Evolutionary conservation across 2,888 invertebrate species (phyloP).

Genomic region (Eustalomyia histrio): DNA sequence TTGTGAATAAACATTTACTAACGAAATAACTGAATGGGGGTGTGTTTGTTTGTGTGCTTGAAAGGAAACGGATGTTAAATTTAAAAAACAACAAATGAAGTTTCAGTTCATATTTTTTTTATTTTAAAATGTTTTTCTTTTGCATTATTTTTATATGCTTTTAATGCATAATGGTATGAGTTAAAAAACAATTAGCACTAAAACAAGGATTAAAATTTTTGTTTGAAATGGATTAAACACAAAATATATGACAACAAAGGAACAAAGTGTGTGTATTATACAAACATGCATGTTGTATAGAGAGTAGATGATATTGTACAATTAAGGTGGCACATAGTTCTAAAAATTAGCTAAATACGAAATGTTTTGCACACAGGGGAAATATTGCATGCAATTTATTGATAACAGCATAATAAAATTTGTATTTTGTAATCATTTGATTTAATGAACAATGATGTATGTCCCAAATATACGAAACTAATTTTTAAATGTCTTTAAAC

Average conservation of each 20-base stretch:
- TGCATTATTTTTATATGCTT: neutral
- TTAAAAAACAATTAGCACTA: constrained; percentile 54
- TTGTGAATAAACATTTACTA: neutral
- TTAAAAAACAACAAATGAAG: constrained; percentile 15
- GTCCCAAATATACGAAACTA: too few relatives aligned
- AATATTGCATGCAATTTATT: too few relatives aligned
- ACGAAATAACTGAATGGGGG: constrained; percentile 1
- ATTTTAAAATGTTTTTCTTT: constrained; percentile 12
- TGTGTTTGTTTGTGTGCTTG: constrained; percentile 15
- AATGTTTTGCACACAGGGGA: too few relatives aligned
- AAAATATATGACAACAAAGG: constrained; percentile 66
- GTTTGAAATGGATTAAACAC: constrained; percentile 67
- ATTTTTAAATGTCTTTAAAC: too few relatives aligned
- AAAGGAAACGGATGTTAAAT: constrained; percentile 14
- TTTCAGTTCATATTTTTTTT: constrained; percentile 35
- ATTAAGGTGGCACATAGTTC: constrained; percentile 54
- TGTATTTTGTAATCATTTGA: too few relatives aligned
- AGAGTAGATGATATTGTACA: constrained; percentile 45
- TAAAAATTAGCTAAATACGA: too few relatives aligned
- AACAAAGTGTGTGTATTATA: constrained; percentile 63
- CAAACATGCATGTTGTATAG: constrained; percentile 64
- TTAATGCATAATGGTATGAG: constrained; percentile 45
- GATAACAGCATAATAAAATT: too few relatives aligned
- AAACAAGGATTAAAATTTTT: constrained; percentile 65
- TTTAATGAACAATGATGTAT: too few relatives aligned